phyloP scores from a whole-genome alignment of 1,140 invertebrate species.

The Solenopsis fugax region DNA sequence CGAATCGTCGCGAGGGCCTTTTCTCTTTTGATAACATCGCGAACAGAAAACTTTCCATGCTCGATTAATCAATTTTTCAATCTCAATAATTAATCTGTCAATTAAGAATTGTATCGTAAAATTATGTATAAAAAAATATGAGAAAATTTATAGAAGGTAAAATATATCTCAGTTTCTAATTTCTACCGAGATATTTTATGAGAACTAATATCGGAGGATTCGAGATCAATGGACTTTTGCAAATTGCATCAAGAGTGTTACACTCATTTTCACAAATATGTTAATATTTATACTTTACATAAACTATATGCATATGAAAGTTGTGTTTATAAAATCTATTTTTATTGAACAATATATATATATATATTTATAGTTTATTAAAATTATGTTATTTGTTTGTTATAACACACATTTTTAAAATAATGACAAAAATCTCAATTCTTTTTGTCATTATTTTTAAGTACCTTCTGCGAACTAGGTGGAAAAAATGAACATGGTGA shows the following conservation, averaged over 20 bases:
- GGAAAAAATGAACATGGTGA: too few species aligned
- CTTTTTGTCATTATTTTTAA: too few species aligned
- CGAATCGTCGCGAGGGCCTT: constrained; percentile 10
- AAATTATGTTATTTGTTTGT: too few species aligned
- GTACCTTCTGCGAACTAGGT: too few species aligned
- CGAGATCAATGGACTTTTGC: not conserved
- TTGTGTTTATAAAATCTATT: too few species aligned
- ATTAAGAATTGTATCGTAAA: constrained; percentile 4
- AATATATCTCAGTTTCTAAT: constrained; percentile 9
- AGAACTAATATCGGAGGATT: not conserved
- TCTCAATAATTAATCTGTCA: not conserved
- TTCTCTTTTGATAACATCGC: constrained; percentile 32
- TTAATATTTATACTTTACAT: too few species aligned
- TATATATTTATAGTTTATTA: too few species aligned
- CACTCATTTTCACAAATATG: too few species aligned
- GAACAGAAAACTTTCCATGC: constrained; percentile 40
- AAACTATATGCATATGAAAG: too few species aligned
- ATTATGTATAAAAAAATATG: not conserved
- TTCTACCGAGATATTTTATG: constrained; percentile 8
- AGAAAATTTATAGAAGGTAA: not conserved
- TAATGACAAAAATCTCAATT: too few species aligned
- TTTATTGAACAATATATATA: too few species aligned
- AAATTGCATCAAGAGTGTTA: not conserved
- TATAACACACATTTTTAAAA: too few species aligned
- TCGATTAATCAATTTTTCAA: constrained; percentile 7